These are phyloP conservation scores for Anabacerthia variegaticeps DNA, from an alignment of 2,797 vertebrate species.

Conservation along the genomic window DNA sequence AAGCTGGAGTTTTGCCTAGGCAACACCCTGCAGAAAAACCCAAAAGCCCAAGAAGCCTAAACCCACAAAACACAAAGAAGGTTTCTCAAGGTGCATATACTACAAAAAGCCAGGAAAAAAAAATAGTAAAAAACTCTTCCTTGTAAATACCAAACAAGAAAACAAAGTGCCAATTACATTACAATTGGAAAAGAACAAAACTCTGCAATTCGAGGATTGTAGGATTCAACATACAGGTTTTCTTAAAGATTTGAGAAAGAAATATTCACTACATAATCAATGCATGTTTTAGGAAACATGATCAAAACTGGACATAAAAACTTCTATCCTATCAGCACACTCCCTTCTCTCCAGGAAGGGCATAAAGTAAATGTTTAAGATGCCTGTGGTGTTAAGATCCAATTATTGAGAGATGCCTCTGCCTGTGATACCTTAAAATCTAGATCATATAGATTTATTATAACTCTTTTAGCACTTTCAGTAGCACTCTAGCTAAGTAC, in stretches of 20 bases:
- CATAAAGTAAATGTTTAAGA: neutral
- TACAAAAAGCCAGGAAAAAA: neutral
- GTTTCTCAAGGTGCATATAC: neutral
- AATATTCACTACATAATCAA: neutral
- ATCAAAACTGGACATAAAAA: neutral
- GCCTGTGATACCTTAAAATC: too few relatives aligned
- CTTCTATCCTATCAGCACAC: rapidly evolving
- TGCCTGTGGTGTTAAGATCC: neutral
- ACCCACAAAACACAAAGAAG: neutral
- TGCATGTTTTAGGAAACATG: neutral
- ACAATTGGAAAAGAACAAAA: neutral
- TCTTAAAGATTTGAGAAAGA: neutral
- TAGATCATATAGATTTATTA: neutral
- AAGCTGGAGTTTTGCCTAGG: neutral
- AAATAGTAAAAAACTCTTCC: rapidly evolving
- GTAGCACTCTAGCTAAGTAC: too few relatives aligned
- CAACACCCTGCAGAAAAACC: neutral
- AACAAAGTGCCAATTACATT: neutral
- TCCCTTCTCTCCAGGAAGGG: neutral
- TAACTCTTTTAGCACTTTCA: too few relatives aligned
- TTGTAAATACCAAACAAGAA: neutral
- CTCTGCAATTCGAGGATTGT: neutral
- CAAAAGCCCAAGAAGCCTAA: rapidly evolving
- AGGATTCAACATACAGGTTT: neutral
- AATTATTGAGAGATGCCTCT: neutral